phyloP scores from a whole-genome alignment of 2,113 vertebrate genomes.

The Meriones unguiculatus region DNA sequence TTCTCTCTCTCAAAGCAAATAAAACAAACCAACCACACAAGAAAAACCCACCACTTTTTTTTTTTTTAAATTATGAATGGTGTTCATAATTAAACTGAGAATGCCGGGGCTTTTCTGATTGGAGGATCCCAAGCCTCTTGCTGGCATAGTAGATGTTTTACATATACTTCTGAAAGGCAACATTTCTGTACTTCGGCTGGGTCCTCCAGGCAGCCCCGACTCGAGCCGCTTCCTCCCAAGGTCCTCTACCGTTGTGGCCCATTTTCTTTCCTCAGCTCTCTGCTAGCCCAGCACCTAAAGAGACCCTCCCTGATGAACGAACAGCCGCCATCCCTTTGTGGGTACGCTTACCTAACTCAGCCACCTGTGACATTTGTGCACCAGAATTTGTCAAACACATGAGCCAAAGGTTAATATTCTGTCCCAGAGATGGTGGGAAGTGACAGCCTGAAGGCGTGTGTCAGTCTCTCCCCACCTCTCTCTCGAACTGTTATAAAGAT shows the following conservation, averaged over 20 bases:
- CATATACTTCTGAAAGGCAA: not conserved
- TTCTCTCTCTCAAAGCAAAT: not conserved
- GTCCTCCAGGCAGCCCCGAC: not conserved
- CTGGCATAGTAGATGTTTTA: not conserved
- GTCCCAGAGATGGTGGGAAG: not conserved
- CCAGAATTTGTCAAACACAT: conserved; percentile 52
- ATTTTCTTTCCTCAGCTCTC: not conserved
- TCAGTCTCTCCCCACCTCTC: not conserved
- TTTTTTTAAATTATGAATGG: not conserved
- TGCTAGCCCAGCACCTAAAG: not conserved
- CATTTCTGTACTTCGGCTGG: not conserved
- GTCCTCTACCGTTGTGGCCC: not conserved
- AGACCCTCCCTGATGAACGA: not conserved
- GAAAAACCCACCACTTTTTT: not conserved
- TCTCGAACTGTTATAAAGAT: not conserved
- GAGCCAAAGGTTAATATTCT: conserved; percentile 63
- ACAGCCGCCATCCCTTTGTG: accelerated
- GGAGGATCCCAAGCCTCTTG: not conserved
- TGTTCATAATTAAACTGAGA: not conserved
- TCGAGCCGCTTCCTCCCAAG: not conserved
- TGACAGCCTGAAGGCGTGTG: not conserved
- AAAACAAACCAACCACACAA: not conserved
- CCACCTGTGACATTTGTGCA: conserved; percentile 43
- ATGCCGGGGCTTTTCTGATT: not conserved
- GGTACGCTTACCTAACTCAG: not conserved